A percentile compares a stretch with the other conserved stretches of the same genome.
Conservation (phyloP, 2,888 invertebrate genomes). For the Eristalinus aeneus region DNA sequence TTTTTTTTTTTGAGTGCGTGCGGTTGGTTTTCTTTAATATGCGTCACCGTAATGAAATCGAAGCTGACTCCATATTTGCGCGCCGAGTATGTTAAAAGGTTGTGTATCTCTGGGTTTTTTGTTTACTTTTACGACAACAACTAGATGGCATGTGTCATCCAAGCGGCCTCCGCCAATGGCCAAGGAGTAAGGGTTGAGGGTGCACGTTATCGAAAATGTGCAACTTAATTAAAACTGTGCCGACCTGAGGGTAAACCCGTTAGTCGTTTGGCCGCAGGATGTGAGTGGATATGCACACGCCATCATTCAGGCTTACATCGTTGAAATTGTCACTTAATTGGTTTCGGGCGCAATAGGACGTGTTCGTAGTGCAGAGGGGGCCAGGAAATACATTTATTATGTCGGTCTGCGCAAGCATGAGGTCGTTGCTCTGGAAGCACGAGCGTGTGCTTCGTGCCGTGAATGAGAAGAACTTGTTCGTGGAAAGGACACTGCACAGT, state of each 20-base stretch:
- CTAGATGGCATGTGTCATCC: conserved; percentile 47
- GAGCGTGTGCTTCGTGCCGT: not conserved
- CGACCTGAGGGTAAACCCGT: not conserved
- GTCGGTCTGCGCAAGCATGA: not conserved
- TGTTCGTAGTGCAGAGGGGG: not conserved
- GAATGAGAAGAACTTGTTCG: not conserved
- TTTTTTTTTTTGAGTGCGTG: too few relatives aligned
- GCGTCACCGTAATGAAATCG: conserved; percentile 46
- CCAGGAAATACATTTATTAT: not conserved
- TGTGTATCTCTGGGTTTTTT: not conserved
- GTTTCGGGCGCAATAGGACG: not conserved
- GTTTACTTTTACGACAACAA: not conserved
- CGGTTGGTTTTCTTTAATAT: conserved; percentile 53
- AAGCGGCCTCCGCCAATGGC: not conserved
- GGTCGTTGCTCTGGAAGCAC: not conserved
- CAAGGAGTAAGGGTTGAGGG: not conserved
- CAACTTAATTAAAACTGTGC: not conserved
- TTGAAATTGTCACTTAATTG: not conserved
- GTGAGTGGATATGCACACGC: not conserved
- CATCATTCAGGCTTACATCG: not conserved
- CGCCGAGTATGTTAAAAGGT: conserved; percentile 30
- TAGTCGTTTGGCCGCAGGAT: not conserved
- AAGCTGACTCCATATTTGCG: conserved; percentile 42
- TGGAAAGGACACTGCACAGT: not conserved
- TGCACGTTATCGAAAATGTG: not conserved